A percentile compares a stretch with the other conserved stretches of the same genome.
phyloP scores from a whole-genome alignment of 2,797 vertebrate genomes.

The Potorous gilbertii region DNA sequence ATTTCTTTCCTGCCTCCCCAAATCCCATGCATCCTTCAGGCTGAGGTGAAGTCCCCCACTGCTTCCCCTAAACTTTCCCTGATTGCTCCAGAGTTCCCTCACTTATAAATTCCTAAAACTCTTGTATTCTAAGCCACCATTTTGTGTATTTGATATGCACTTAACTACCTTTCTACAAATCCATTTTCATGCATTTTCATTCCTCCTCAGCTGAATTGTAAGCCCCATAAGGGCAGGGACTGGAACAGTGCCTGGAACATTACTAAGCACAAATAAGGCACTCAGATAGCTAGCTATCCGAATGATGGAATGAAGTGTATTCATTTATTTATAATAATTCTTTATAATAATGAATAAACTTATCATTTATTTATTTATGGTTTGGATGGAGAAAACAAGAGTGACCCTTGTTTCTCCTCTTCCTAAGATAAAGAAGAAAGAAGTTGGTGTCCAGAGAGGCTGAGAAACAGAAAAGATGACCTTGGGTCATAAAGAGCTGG shows the following conservation, averaged over 20 bases:
- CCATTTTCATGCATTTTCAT: neutral
- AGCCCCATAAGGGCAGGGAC: neutral
- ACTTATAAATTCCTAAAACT: neutral
- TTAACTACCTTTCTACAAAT: neutral
- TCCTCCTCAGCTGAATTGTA: neutral
- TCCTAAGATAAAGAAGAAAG: neutral
- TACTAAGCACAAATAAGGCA: neutral
- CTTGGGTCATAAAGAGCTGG: neutral
- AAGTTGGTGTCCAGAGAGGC: neutral
- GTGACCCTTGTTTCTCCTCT: neutral
- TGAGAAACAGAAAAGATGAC: neutral
- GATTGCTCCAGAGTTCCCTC: neutral
- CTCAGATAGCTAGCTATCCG: neutral
- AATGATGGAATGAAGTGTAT: neutral
- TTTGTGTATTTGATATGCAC: neutral
- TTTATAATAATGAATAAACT: neutral
- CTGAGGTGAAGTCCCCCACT: neutral
- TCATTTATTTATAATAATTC: neutral
- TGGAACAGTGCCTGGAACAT: neutral
- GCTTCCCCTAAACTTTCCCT: slow-evolving; percentile 9
- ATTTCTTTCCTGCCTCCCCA: neutral
- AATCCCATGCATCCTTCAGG: slow-evolving; percentile 4
- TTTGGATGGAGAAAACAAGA: neutral
- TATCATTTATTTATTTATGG: neutral
- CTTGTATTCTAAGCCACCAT: neutral